Conservation (phyloP, 2,888 invertebrate species). For the Heliconius erato region DNA sequence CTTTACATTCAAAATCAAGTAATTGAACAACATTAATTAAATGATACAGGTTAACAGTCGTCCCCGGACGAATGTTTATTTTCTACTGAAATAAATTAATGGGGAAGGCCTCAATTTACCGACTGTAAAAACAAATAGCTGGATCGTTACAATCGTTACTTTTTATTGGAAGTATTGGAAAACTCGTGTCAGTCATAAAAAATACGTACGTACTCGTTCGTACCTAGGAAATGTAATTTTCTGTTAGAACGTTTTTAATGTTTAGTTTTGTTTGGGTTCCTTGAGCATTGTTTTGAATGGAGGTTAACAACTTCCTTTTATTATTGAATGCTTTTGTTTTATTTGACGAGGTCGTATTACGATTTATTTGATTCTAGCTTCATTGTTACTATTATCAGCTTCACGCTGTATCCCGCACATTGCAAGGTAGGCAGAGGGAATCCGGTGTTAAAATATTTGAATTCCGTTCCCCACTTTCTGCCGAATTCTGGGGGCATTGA, state of each 20-base stretch:
- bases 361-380: background rate
- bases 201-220: conserved; percentile 19
- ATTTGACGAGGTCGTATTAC: background rate
- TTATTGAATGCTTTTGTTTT: conserved; percentile 16
- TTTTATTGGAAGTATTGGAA: conserved; percentile 50
- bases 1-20: conserved; percentile 2
- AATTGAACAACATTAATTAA: conserved; percentile 14
- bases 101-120: conserved; percentile 45
- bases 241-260: conserved; percentile 38
- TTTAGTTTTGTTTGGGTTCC: conserved; percentile 31
- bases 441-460: too few relatives aligned
- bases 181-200: conserved; percentile 46
- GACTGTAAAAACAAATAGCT: conserved; percentile 50
- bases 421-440: too few relatives aligned
- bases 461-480: too few relatives aligned
- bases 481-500: too few relatives aligned
- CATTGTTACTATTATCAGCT: background rate
- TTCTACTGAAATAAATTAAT: conserved; percentile 36
- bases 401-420: too few relatives aligned
- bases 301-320: conserved; percentile 43
- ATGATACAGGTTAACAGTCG: conserved; percentile 9
- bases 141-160: conserved; percentile 42
- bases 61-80: conserved; percentile 9
- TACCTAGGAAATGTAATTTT: conserved; percentile 34
- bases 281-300: conserved; percentile 30